Evolutionary conservation across 2,797 vertebrate species (phyloP), one percentile per base, ranked within the genome.

Genomic region (Sebastes minor): DNA sequence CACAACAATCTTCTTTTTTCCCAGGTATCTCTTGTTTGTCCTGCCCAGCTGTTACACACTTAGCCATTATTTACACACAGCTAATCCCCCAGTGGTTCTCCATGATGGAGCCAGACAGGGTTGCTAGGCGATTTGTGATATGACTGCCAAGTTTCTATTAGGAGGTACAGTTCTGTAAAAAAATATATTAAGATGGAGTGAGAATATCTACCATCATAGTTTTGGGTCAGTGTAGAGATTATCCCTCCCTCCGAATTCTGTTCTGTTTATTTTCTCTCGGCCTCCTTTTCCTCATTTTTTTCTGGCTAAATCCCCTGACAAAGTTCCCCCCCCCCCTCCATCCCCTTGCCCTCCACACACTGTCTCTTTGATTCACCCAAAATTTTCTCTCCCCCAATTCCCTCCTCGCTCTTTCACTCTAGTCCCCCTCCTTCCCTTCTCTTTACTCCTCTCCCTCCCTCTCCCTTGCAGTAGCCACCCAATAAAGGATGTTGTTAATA

Each of bases 401-500:
- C 57, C 59, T 75, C 55, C 30, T 16, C 20, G 25, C 33, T 72
- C 70, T 64, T 65, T 80, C 30, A 20, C 28, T 67, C 61, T 16
- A 13, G 38, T 12, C 57, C 60, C 62, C 68, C 60, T 74, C n/a
- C 57, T 63, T 55, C 53, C 57, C 63, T 32, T 18, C 61, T 63
- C 35, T 38, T 38, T 38, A 38, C 35, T 38, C 35, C 13, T 14
- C 35, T 38, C 35, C 13, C 35, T 38, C 35, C 35, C 35, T 38
- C 35, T 77, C 72, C 78, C 68, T 80, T 83, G 85, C 82, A 88
- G 88, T 82, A 89, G 86, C 86, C 86, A 86, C 84, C 90, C 90
- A 94, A 93, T 87, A 91, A 94, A 92, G 92, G 92, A 95, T 93
- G 94, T 95, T 93, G 94, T 94, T 95, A 94, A 94, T 94, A 94